Evolutionary conservation across 2,797 vertebrate species (phyloP).

Genomic region (Todus mexicanus): DNA sequence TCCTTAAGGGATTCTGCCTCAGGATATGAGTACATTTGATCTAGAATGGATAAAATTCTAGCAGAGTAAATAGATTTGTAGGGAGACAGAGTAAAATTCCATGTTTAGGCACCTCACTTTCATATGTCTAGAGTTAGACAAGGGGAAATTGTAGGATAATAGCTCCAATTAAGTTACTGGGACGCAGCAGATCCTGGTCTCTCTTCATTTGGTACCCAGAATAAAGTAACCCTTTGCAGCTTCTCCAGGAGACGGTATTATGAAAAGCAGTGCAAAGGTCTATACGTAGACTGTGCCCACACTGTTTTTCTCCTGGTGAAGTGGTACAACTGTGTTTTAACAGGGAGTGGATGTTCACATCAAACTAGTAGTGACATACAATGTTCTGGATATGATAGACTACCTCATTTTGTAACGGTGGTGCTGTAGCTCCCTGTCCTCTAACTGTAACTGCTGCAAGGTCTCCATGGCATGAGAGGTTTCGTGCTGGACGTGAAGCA

Average conservation of each 20-base stretch:
- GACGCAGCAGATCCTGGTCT: neutral
- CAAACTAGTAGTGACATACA: neutral
- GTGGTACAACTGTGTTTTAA: neutral
- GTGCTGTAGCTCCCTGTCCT: neutral
- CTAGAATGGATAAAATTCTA: neutral
- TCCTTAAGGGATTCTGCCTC: neutral
- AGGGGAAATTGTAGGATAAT: neutral
- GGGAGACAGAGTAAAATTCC: neutral
- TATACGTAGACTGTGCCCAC: neutral
- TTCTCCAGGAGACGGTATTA: neutral
- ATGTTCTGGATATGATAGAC: neutral
- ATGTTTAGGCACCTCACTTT: neutral
- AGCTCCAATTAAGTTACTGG: fast-evolving
- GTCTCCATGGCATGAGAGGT: neutral
- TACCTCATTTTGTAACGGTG: neutral
- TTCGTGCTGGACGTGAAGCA: neutral
- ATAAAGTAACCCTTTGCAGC: neutral
- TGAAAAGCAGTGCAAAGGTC: neutral
- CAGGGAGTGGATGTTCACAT: neutral
- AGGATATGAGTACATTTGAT: neutral
- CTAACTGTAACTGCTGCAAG: neutral
- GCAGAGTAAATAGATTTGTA: neutral
- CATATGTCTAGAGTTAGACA: neutral
- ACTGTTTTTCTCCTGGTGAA: neutral
- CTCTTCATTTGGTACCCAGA: neutral